A percentile compares a stretch with the other conserved stretches of the same genome.
Conservation (phyloP, 2,888 invertebrate genomes). For the Pimpla rufipes region DNA sequence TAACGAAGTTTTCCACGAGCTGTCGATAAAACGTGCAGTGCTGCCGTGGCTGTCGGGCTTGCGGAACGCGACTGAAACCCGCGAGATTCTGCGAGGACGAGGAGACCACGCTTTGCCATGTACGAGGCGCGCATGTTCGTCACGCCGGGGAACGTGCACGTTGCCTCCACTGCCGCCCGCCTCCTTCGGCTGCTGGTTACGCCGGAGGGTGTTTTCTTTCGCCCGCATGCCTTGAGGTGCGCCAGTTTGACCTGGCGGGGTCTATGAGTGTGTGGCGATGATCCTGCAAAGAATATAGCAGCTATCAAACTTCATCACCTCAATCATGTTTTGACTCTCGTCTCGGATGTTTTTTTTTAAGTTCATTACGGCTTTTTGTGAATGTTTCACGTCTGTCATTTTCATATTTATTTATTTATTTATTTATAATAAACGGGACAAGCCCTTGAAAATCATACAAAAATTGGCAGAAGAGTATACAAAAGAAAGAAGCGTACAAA, state of each 20-base stretch:
- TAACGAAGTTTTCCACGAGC: slow-evolving; percentile 27
- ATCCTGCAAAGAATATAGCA: slow-evolving; percentile 8
- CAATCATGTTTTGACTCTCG: neutral
- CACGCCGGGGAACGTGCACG: slow-evolving; percentile 65
- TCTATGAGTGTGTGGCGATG: neutral
- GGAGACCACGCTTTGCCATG: slow-evolving; percentile 67
- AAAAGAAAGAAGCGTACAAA: too few relatives aligned
- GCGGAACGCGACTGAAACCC: slow-evolving; percentile 72
- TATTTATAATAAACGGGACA: too few relatives aligned
- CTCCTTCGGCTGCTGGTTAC: slow-evolving; percentile 17
- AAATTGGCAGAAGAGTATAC: too few relatives aligned
- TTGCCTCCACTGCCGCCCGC: slow-evolving; percentile 26
- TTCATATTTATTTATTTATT: too few relatives aligned
- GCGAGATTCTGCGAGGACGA: slow-evolving; percentile 53
- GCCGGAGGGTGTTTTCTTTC: slow-evolving; percentile 11
- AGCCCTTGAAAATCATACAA: too few relatives aligned
- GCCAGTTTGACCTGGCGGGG: neutral
- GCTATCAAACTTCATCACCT: neutral
- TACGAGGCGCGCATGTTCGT: slow-evolving; percentile 71
- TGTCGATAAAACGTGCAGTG: slow-evolving; percentile 41
- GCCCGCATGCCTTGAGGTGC: slow-evolving; percentile 2
- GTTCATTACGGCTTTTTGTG: too few relatives aligned
- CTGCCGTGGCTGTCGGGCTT: slow-evolving; percentile 66
- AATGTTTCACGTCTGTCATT: too few relatives aligned
- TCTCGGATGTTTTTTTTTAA: neutral